Base-by-base conservation (phyloP, 2,888 invertebrate genomes). In the Hydrotaea cyrtoneurina region DNA sequence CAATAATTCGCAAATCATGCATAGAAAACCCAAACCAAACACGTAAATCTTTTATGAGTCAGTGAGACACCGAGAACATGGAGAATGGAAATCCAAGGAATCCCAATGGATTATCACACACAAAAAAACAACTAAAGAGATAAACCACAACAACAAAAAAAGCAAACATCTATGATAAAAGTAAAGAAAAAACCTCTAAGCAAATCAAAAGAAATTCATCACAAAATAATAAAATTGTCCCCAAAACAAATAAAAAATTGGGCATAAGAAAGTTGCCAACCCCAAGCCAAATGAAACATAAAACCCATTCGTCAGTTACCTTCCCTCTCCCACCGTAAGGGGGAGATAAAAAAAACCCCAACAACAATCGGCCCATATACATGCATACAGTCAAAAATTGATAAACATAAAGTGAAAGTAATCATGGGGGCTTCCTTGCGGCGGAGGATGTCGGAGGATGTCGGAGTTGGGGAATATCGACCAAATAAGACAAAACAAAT, bases 1-100 rank as follows among this genome's bases (percentile, higher is more conserved):
- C n/a, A 64, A 76, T 72, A 78, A 78, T 39, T 21, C 15, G 57
- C 55, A 73, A 66, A 57, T 73, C 73, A 73, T 39, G 73, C 73
- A 73, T 57, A n/a, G 57, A 53, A 17, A 73, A 57, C 66, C 66
- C 55, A 73, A 73, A 73, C 39, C 57, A 39, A 8, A 57, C 10
- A 55, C 36, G 26, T 73, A 57, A 73, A 73, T 55, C 57, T 73
- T 21, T 73, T 73, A 39, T 13, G 36, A 73, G 39, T 26, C 31
- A n/a, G n/a, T n/a, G 21, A 73, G 26, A 36, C 53, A 73, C 36
- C 36, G 55, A 36, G 2, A 13, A 73, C 36, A 53, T 7, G n/a
- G 46, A 17, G 53, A n/a, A n/a, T n/a, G 13, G 26, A 36, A 36
- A 73, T 31, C 15, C 7, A 57, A 8, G 8, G 21, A 73, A 57